Percentiles rank a stretch among this genome's conserved stretches.
Evolutionary conservation across 2,797 vertebrate species (phyloP).

Genomic region (Bovichtus variegatus): DNA sequence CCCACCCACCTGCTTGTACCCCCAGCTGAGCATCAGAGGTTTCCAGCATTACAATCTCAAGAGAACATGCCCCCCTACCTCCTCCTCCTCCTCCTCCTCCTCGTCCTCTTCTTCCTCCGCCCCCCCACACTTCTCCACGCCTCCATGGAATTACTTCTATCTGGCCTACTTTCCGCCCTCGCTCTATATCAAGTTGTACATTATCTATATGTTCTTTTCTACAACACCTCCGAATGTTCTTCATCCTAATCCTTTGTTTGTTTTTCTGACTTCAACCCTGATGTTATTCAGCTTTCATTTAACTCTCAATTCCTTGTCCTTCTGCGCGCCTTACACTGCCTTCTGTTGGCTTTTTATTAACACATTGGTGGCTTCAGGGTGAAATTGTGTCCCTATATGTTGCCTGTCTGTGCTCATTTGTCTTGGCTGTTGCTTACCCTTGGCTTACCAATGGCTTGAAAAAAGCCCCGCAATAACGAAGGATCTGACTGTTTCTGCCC

Average conservation of each 20-base stretch:
- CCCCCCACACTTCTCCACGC: slow-evolving; percentile 59
- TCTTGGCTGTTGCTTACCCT: slow-evolving; percentile 44
- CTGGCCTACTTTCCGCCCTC: slow-evolving; percentile 83
- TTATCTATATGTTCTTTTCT: slow-evolving; percentile 65
- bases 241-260: slow-evolving; percentile 50
- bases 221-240: slow-evolving; percentile 58
- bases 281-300: slow-evolving; percentile 50
- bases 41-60: slow-evolving; percentile 68
- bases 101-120: slow-evolving; percentile 29
- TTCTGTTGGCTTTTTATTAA: slow-evolving; percentile 46
- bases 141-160: slow-evolving; percentile 83
- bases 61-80: slow-evolving; percentile 50
- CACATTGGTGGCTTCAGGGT: slow-evolving; percentile 53
- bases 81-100: no score
- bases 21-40: slow-evolving; percentile 75
- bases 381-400: slow-evolving; percentile 55
- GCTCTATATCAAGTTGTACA: slow-evolving; percentile 69
- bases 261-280: slow-evolving; percentile 35
- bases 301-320: slow-evolving; percentile 22
- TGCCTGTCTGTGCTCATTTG: slow-evolving; percentile 69
- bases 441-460: slow-evolving; percentile 45
- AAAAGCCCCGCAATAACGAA: slow-evolving; percentile 17
- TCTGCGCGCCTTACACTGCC: slow-evolving; percentile 15
- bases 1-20: slow-evolving; percentile 81
- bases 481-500: slow-evolving; percentile 7